Evolutionary conservation across 2,113 vertebrate genomes (phyloP).

Genomic region (Eulemur rufifrons): DNA sequence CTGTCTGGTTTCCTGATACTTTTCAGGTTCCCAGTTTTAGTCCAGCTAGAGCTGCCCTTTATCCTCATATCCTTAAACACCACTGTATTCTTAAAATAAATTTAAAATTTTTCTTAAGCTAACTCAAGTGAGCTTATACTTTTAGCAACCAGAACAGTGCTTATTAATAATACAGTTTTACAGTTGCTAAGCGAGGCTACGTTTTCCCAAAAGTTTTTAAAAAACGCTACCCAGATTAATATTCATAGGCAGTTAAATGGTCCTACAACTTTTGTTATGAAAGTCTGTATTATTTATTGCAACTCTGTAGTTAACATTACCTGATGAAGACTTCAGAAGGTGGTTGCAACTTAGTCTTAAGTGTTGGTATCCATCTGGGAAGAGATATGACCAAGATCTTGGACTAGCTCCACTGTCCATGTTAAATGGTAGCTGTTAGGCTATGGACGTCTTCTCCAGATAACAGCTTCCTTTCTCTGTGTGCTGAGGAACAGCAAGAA

Average conservation of each 20-base stretch:
- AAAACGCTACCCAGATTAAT: background rate
- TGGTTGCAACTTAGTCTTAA: background rate
- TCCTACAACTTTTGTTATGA: background rate
- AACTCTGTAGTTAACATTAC: background rate
- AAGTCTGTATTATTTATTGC: background rate
- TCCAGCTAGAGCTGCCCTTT: background rate
- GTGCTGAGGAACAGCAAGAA: background rate
- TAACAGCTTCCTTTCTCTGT: background rate
- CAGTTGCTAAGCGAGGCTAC: conserved; percentile 14
- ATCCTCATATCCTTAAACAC: background rate
- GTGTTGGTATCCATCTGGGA: background rate
- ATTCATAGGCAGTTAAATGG: background rate
- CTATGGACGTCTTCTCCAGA: background rate
- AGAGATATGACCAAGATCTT: background rate
- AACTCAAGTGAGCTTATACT: conserved; percentile 6
- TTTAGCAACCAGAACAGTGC: background rate
- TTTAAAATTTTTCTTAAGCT: conserved; percentile 18
- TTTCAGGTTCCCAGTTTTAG: background rate
- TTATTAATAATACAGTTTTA: conserved; percentile 30
- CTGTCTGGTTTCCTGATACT: background rate
- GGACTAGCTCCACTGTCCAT: background rate
- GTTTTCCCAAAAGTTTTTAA: background rate
- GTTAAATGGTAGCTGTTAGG: background rate
- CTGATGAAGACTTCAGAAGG: background rate
- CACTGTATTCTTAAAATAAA: background rate